phyloP scores from a whole-genome alignment of 2,113 vertebrate species.

The Nymphicus hollandicus region DNA sequence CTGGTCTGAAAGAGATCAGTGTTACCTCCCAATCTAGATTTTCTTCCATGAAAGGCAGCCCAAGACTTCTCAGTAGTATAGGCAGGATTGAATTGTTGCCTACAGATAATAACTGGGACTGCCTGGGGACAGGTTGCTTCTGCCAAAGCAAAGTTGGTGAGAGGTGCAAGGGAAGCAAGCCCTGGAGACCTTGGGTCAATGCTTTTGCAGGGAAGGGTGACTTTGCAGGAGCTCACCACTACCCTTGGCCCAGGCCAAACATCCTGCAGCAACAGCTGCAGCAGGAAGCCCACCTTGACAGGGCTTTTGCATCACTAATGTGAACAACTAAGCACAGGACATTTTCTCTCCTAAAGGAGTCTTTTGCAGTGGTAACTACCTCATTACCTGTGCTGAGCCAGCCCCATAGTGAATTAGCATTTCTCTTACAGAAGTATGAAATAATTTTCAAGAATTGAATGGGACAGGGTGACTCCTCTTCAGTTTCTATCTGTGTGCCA shows the following conservation, averaged over 20 bases:
- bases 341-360: background rate
- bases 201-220: background rate
- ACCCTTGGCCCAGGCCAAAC: background rate
- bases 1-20: background rate
- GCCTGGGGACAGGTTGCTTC: background rate
- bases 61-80: background rate
- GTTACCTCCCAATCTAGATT: background rate
- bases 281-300: background rate
- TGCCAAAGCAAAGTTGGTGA: background rate
- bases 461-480: background rate
- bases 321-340: background rate
- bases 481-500: background rate
- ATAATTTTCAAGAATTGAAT: background rate
- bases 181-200: background rate
- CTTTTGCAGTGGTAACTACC: background rate
- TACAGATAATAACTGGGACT: background rate
- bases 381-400: background rate
- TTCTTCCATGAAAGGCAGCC: background rate
- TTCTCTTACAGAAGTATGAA: background rate
- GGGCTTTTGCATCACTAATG: background rate
- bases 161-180: background rate
- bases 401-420: fast-evolving
- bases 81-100: background rate
- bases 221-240: background rate
- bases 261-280: background rate